Base-by-base conservation (phyloP, 2,113 vertebrate genomes). In the Gymnarchus niloticus region DNA sequence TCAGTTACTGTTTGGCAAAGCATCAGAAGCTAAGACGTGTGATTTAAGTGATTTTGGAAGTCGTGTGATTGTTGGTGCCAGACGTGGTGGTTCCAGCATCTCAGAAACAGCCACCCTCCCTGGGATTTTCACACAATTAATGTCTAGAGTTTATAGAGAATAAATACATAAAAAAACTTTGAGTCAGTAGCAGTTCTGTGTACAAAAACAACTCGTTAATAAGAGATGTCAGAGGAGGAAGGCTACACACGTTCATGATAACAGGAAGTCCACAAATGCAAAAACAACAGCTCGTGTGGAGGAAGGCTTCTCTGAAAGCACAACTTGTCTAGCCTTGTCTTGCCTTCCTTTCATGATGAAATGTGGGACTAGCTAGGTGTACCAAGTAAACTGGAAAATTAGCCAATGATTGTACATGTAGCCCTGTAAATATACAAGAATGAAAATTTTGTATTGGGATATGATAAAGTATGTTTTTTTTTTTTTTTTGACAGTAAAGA, bases 201-300 rank as follows among this genome's bases (percentile, higher is more conserved):
- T 73, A 28, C 33, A 33, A 73, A 73, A 73, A 73, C 65, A 73
- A 28, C 65, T 73, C 41, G 65, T 73, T 73, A 73, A 73, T 73
- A 14, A 41, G 33, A 41, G 28, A 73, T 28, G 65, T 12, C 65
- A 37, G 65, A 19, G 65, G 33, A 41, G 65, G 41, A 41, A 10
- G 33, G 33, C 65, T 33, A 73, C 12, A 6, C 65, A 17, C 65
- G 8, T 73, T 73, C 33, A 73, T 2, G 65, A 12, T 17, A 73
- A 73, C 65, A 73, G 33, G 65, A 73, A 41, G 65, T 12, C 14
- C 65, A 41, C 12, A 19, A 41, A 14, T 73, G 65, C 41, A 41
- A 37, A 41, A 73, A 73, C 41, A 73, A 73, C 65, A 73, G 33
- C 65, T 6, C 33, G 6, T n/a, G 65, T 73, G 19, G 8, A 17